Evolutionary conservation across 1,140 invertebrate species (phyloP).

Genomic region (Octopus sinensis): DNA sequence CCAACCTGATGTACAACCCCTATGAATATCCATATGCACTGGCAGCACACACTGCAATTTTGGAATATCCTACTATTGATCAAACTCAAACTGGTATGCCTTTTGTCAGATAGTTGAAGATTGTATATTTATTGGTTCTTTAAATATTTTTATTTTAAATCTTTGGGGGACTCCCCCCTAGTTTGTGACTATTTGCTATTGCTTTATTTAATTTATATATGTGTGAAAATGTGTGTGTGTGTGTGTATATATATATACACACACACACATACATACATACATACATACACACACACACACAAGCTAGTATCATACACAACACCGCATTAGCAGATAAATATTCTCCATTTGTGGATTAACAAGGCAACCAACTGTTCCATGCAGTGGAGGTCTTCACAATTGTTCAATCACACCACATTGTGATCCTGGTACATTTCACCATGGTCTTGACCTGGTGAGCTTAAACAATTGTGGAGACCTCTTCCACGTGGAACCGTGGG

Average conservation of each 20-base stretch:
- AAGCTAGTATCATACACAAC: too few species aligned
- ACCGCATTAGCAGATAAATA: too few species aligned
- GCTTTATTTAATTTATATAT: conserved; percentile 1
- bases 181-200: conserved; percentile 4
- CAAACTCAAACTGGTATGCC: conserved; percentile 47
- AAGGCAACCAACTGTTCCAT: too few species aligned
- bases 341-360: too few species aligned
- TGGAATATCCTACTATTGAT: conserved; percentile 47
- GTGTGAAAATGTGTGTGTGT: neutral
- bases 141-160: conserved; percentile 29
- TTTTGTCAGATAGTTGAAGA: conserved; percentile 29
- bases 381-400: too few species aligned
- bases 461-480: too few species aligned
- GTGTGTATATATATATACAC: neutral
- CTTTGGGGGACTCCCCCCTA: conserved; percentile 8
- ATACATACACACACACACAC: too few species aligned
- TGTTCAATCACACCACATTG: too few species aligned
- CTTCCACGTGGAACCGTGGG: too few species aligned
- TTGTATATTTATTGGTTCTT: conserved; percentile 12
- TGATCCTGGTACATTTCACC: too few species aligned
- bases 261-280: too few species aligned
- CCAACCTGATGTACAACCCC: conserved; percentile 42
- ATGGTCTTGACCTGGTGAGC: too few species aligned
- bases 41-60: conserved; percentile 39
- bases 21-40: conserved; percentile 41